Evolutionary conservation across 2,113 vertebrate species (phyloP).

Genomic region (Thinocorus orbignyianus): DNA sequence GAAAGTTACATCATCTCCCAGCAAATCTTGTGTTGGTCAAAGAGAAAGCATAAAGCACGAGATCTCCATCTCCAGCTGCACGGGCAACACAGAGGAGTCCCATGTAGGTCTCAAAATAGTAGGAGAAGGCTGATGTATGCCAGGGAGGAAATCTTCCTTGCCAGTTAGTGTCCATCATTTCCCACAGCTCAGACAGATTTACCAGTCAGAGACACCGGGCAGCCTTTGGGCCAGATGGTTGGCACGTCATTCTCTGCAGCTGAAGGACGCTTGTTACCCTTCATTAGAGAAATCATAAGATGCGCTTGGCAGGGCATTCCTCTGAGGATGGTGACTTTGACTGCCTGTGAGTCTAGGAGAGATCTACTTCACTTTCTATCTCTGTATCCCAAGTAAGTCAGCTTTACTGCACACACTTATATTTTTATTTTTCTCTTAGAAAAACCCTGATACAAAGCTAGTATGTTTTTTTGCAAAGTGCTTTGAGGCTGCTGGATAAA

Average conservation of each 20-base stretch:
- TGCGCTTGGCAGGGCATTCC: background rate
- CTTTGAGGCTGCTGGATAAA: background rate
- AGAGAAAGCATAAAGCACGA: background rate
- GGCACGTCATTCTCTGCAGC: background rate
- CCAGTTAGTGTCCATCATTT: background rate
- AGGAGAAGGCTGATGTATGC: background rate
- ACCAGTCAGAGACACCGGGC: background rate
- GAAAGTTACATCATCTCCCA: background rate
- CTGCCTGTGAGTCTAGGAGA: background rate
- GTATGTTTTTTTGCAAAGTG: background rate
- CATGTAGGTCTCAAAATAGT: background rate
- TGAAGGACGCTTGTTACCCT: background rate
- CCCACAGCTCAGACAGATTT: background rate
- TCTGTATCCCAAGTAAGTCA: background rate
- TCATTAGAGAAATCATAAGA: background rate
- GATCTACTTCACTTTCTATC: background rate
- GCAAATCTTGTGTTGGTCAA: background rate
- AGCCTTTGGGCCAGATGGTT: background rate
- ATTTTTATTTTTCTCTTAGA: background rate
- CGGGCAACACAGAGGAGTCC: background rate
- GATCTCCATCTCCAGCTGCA: background rate
- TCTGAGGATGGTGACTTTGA: background rate
- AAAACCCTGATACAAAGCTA: background rate
- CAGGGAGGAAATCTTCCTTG: background rate
- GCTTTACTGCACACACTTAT: background rate